Percentiles rank a stretch among this genome's conserved stretches.
These are phyloP conservation scores for Orchestia grillus DNA, from an alignment of 1,140 invertebrate species.

Conservation along the genomic window DNA sequence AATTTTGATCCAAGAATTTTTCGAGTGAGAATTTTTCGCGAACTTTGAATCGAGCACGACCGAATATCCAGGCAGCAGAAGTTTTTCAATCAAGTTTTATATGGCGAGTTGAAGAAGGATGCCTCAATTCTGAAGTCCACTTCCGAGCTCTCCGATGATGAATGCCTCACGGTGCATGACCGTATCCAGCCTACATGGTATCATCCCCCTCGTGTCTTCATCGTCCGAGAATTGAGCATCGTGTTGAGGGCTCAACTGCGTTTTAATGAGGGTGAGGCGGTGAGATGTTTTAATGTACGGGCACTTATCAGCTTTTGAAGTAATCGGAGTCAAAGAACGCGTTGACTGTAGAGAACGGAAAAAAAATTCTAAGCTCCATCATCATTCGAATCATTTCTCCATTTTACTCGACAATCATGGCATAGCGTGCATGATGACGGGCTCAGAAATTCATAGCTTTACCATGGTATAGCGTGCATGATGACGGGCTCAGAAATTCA, in stretches of 20 bases:
- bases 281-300: too few relatives aligned
- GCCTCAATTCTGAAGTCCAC: background rate
- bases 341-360: too few relatives aligned
- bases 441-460: too few relatives aligned
- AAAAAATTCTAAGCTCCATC: too few relatives aligned
- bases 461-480: too few relatives aligned
- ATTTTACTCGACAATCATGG: too few relatives aligned
- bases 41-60: conserved; percentile 7
- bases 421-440: too few relatives aligned
- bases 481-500: too few relatives aligned
- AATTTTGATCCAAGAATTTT: background rate
- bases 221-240: background rate
- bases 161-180: background rate
- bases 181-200: background rate
- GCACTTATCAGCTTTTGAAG: background rate
- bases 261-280: too few relatives aligned
- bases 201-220: background rate
- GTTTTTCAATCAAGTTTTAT: conserved; percentile 48
- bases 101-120: background rate
- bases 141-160: background rate
- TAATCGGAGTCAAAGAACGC: background rate
- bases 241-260: too few relatives aligned
- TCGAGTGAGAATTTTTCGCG: background rate
- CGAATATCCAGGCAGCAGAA: background rate
- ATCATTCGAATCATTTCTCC: too few relatives aligned